phyloP scores from a whole-genome alignment of 92 coral and sea anemone species.

The Epizoanthus scotinus region DNA sequence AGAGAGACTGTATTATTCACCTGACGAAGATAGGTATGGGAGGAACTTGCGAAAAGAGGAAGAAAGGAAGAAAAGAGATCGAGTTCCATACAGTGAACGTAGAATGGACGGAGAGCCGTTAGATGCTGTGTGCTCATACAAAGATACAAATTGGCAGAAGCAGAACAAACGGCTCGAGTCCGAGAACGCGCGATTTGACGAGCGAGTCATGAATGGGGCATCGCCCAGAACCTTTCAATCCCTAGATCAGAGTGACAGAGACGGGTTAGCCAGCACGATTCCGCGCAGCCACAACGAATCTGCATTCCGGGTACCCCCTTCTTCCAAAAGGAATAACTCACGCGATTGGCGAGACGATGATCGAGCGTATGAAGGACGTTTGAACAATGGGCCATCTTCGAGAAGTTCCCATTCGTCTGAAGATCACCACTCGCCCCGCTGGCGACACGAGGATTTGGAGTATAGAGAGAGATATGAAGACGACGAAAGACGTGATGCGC shows the following conservation, averaged over 20 bases:
- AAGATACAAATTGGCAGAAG: neutral
- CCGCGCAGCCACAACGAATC: neutral
- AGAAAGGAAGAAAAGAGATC: neutral
- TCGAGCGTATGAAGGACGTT: neutral
- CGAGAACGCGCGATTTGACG: neutral
- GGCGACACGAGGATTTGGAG: slow-evolving; percentile 2
- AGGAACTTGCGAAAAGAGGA: slow-evolving; percentile 22
- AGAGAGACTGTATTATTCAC: slow-evolving; percentile 3
- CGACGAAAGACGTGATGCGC: neutral
- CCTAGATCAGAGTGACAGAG: neutral
- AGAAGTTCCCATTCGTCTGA: neutral
- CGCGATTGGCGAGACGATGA: neutral
- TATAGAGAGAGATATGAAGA: slow-evolving; percentile 3
- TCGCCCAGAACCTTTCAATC: neutral
- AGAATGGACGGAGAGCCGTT: neutral
- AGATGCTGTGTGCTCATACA: neutral
- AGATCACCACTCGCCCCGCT: neutral
- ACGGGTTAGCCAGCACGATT: neutral
- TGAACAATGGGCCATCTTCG: neutral
- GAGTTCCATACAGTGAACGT: neutral
- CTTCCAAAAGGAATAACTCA: neutral
- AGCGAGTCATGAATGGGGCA: neutral
- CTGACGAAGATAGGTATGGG: neutral
- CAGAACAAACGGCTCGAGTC: slow-evolving; percentile 17
- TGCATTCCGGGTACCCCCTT: slow-evolving; percentile 28